Base-by-base conservation (phyloP, 2,888 invertebrate genomes). In the Drosophila nigritarsus region DNA sequence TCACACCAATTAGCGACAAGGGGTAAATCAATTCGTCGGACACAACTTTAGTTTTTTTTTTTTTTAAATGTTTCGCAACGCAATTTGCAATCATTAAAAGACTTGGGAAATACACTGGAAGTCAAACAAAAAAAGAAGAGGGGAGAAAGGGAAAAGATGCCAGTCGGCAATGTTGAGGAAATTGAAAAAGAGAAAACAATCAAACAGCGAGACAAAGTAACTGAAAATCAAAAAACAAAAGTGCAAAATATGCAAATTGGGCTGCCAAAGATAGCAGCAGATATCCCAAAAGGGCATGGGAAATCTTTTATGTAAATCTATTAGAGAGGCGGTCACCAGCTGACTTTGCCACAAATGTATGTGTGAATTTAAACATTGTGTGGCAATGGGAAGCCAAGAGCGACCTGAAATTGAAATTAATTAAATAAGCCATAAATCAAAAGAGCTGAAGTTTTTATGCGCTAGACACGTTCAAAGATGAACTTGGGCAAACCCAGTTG, bases 231-330 rank as follows among this genome's bases (percentile, higher is more conserved):
- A 54, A 66, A 29, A 29, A 40, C 8, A 63, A 54, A 60, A 60
- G 48, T 18, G 24, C 24, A 49, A 49, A 20, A 69, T 70, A 82
- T 82, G 82, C 68, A 74, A 82, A 84, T 78, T 73, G 71, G 27
- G 59, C 64, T 78, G 56, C 24, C 27, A 29, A 30, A 70, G 27
- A 54, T 45, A 38, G 34, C 20, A 32, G 30, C 54, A 66, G 42
- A n/a, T 34, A 50, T 48, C 50, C 45, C 24, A 24, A n/a, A 50
- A 36, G 36, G 51, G 11, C 64, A 65, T 76, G 63, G 51, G 76
- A 78, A 80, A 66, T 54, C 63, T 66, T 63, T 53, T 51, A 38
- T 78, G 63, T 32, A 51, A 42, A 29, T 61, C 40, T 45, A 32
- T 59, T 34, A 36, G 40, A 38, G 54, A 40, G 34, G 32, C 49